These are phyloP conservation scores for Cryptophagus acutangulus DNA, from an alignment of 2,888 invertebrate species.

Conservation along the genomic window DNA sequence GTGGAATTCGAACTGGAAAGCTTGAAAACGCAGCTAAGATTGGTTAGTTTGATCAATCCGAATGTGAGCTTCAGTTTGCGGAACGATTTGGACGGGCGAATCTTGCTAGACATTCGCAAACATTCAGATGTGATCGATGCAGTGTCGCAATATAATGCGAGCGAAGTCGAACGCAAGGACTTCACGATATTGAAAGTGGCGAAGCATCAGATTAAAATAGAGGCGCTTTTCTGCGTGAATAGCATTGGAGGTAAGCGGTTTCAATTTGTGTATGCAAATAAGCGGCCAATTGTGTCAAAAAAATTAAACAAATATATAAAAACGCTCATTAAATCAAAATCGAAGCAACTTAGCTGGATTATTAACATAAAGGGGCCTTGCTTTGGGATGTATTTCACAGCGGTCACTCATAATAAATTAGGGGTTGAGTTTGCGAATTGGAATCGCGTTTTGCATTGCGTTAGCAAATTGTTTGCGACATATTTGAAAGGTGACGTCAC, in stretches of 20 bases:
- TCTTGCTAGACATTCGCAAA: conserved; percentile 58
- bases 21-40: conserved; percentile 56
- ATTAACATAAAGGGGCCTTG: conserved; percentile 53
- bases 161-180: conserved; percentile 41
- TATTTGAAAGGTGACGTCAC: no score
- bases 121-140: conserved; percentile 53
- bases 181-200: conserved; percentile 45
- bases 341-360: conserved; percentile 49
- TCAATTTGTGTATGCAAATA: conserved; percentile 66
- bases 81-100: conserved; percentile 58
- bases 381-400: conserved; percentile 50
- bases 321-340: no score
- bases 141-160: conserved; percentile 49
- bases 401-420: conserved; percentile 50
- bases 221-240: conserved; percentile 51
- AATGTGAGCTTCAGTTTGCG: conserved; percentile 63
- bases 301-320: no score
- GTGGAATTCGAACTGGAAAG: conserved; percentile 54
- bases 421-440: conserved; percentile 48
- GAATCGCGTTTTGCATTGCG: conserved; percentile 44
- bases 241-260: conserved; percentile 46
- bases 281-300: conserved; percentile 52
- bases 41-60: conserved; percentile 61
- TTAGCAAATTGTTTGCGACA: conserved; percentile 42
- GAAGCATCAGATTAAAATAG: conserved; percentile 50